These are phyloP conservation scores for Philaethria dido DNA, from an alignment of 2,888 invertebrate genomes.

Conservation along the genomic window DNA sequence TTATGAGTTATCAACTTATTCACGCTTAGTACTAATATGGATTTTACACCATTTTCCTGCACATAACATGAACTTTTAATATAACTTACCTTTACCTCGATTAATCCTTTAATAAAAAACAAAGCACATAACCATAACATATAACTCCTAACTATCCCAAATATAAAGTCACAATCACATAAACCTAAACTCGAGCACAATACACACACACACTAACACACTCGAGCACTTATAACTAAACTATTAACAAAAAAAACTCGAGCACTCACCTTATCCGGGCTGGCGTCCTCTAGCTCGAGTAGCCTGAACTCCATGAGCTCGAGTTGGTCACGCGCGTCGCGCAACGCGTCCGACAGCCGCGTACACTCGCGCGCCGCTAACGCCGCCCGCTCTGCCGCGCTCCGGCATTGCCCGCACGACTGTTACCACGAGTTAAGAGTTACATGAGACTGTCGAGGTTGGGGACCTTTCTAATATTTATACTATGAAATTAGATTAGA, in stretches of 20 bases:
- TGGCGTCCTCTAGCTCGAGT: constrained; percentile 88
- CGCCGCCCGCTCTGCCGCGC: constrained; percentile 73
- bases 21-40: no score
- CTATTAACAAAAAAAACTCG: neutral
- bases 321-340: constrained; percentile 90
- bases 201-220: neutral
- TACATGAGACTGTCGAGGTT: constrained; percentile 42
- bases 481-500: neutral
- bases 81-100: neutral
- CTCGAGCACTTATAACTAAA: neutral
- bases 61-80: neutral
- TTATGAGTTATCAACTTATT: no score
- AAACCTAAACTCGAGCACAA: constrained; percentile 2
- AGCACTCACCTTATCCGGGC: constrained; percentile 74
- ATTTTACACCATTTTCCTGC: neutral
- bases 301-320: constrained; percentile 91
- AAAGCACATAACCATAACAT: neutral
- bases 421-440: constrained; percentile 53
- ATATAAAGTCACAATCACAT: neutral
- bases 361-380: constrained; percentile 79
- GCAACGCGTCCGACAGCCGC: constrained; percentile 86
- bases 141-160: neutral
- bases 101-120: neutral
- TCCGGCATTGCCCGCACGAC: constrained; percentile 77
- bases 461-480: constrained; percentile 36